These are phyloP conservation scores for Harpegnathos saltator DNA, from an alignment of 1,140 invertebrate species.

Conservation along the genomic window DNA sequence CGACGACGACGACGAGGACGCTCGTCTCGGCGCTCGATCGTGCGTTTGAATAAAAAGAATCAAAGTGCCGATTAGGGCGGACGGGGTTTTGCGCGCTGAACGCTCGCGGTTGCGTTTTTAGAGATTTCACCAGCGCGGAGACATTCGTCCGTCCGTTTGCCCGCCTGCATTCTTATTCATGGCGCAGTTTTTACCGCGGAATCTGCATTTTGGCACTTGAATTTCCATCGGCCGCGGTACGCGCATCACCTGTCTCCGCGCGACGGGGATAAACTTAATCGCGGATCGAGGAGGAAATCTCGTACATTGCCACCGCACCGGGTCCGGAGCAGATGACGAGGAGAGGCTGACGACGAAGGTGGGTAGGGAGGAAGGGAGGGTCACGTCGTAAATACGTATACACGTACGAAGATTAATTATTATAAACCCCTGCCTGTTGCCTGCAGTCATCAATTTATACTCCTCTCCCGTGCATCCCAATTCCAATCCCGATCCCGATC, in stretches of 20 bases:
- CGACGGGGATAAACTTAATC: conserved; percentile 56
- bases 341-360: conserved; percentile 23
- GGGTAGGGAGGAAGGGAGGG: conserved; percentile 2
- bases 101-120: too few relatives aligned
- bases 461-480: conserved; percentile 78
- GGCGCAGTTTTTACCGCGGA: conserved; percentile 14
- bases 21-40: too few relatives aligned
- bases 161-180: conserved; percentile 37
- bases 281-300: conserved; percentile 50
- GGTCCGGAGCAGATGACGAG: conserved; percentile 76
- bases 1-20: too few relatives aligned
- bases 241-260: conserved; percentile 49
- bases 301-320: conserved; percentile 52
- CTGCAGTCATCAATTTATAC: conserved; percentile 85
- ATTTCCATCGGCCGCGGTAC: conserved; percentile 15
- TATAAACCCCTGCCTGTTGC: conserved; percentile 84
- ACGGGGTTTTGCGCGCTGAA: too few relatives aligned
- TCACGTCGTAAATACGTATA: conserved; percentile 62
- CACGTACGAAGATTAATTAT: conserved; percentile 84
- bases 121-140: too few relatives aligned
- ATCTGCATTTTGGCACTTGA: conserved; percentile 12
- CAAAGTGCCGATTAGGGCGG: too few relatives aligned
- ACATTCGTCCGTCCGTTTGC: too few relatives aligned
- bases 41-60: too few relatives aligned
- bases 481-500: conserved; percentile 79